A percentile compares a stretch with the other conserved stretches of the same genome.
Conservation (phyloP, 1,140 invertebrate genomes). For the Diprion similis region DNA sequence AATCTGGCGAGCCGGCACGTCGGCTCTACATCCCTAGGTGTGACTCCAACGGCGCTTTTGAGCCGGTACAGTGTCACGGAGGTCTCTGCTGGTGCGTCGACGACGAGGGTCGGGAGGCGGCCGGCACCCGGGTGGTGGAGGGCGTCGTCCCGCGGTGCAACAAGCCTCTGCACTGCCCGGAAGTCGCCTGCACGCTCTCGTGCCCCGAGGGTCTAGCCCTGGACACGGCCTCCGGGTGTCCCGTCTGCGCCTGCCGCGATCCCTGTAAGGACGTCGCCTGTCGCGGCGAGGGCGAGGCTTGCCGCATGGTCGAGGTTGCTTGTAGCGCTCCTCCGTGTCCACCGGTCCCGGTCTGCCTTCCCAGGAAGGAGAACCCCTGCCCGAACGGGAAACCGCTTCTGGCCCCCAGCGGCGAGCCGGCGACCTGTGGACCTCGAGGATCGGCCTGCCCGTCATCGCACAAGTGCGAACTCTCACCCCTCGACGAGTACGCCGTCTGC, state of each 20-base stretch:
- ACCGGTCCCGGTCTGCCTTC: conserved; percentile 79
- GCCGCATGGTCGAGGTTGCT: conserved; percentile 65
- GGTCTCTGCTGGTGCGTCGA: conserved; percentile 92
- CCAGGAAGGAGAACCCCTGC: conserved; percentile 77
- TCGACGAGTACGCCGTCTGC: conserved; percentile 81
- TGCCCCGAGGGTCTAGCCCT: conserved; percentile 76
- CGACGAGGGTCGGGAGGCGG: conserved; percentile 79
- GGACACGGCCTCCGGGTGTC: conserved; percentile 72
- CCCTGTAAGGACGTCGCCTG: conserved; percentile 79
- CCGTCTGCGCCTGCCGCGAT: conserved; percentile 78
- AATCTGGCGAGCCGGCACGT: conserved; percentile 75
- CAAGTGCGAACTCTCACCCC: conserved; percentile 81
- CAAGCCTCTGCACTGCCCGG: conserved; percentile 67
- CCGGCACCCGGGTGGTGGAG: conserved; percentile 62
- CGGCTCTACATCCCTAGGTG: conserved; percentile 84
- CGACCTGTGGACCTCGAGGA: conserved; percentile 76
- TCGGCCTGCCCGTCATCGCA: conserved; percentile 82
- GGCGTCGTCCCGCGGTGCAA: conserved; percentile 47
- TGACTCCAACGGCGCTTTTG: conserved; percentile 76
- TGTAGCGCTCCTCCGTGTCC: conserved; percentile 71
- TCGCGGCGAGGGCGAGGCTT: conserved; percentile 73
- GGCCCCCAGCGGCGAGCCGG: conserved; percentile 61
- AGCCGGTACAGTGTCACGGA: conserved; percentile 80
- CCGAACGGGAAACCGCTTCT: conserved; percentile 71
- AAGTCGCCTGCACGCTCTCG: conserved; percentile 66